These are phyloP conservation scores for Mellilla xanthometata DNA, from an alignment of 2,888 invertebrate species.

Conservation along the genomic window DNA sequence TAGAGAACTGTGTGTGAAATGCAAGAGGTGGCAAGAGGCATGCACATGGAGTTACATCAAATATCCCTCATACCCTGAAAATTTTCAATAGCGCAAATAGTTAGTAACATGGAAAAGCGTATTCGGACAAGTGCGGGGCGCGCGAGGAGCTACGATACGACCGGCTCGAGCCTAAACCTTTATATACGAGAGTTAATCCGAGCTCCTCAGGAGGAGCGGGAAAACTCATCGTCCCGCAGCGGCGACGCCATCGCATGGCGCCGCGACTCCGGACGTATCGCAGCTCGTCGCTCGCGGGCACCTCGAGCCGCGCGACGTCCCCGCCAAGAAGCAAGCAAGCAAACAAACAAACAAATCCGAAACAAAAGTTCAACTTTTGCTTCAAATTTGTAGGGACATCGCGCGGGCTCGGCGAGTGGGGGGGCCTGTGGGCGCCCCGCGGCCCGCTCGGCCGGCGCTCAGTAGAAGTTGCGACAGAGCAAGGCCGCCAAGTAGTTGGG, in stretches of 20 bases:
- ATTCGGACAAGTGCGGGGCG: conserved; percentile 32
- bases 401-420: conserved; percentile 21
- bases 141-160: conserved; percentile 34
- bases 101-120: conserved; percentile 28
- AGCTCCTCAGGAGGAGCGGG: conserved; percentile 40
- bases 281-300: conserved; percentile 20
- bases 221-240: conserved; percentile 36
- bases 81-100: conserved; percentile 16
- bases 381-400: conserved; percentile 16
- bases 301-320: conserved; percentile 24
- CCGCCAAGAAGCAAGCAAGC: neutral
- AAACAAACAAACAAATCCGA: conserved; percentile 23
- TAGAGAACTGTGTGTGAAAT: conserved; percentile 23
- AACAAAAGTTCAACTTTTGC: conserved; percentile 43
- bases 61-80: conserved; percentile 27
- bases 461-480: conserved; percentile 76
- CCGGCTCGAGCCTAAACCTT: conserved; percentile 15
- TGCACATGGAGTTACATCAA: conserved; percentile 23
- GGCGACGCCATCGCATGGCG: conserved; percentile 12
- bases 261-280: conserved; percentile 12
- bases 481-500: conserved; percentile 75
- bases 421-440: conserved; percentile 24
- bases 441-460: conserved; percentile 28
- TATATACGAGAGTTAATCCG: conserved; percentile 38
- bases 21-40: conserved; percentile 31